phyloP scores from a whole-genome alignment of 2,797 vertebrate genomes.

The Darevskia nairensis region DNA sequence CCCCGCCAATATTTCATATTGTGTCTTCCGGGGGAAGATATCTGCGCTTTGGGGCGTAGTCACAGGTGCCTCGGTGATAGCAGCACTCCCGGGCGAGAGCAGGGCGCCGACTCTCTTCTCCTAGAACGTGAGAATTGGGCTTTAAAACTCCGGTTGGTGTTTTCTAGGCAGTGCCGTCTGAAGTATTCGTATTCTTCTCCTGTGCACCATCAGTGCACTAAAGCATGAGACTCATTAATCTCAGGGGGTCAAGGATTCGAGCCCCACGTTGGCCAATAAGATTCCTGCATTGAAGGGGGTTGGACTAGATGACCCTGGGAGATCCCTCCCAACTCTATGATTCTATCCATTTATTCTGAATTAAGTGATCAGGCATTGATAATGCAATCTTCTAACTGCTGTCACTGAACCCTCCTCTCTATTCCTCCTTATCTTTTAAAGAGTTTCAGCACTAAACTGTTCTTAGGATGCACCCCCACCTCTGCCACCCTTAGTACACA shows the following conservation, averaged over 20 bases:
- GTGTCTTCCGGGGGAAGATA: not conserved
- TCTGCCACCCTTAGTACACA: not conserved
- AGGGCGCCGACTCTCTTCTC: not conserved
- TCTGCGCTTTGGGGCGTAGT: too few species aligned
- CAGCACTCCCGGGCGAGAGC: not conserved
- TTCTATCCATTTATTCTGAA: not conserved
- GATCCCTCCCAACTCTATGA: too few species aligned
- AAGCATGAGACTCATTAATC: not conserved
- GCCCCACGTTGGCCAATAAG: too few species aligned
- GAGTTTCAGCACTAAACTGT: not conserved
- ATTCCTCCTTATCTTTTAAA: not conserved
- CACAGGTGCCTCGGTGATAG: not conserved
- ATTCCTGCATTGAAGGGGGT: too few species aligned
- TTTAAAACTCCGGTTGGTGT: not conserved
- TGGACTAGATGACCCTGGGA: too few species aligned
- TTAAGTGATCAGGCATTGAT: not conserved
- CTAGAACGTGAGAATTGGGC: not conserved
- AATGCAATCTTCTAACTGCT: not conserved
- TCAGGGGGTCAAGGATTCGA: not conserved
- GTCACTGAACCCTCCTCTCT: not conserved
- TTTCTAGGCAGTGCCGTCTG: too few species aligned
- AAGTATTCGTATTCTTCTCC: not conserved
- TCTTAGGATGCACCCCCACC: not conserved
- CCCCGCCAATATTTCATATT: not conserved
- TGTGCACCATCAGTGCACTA: not conserved